Evolutionary conservation across 1,140 invertebrate genomes (phyloP).

Genomic region (Antheraea pernyi): DNA sequence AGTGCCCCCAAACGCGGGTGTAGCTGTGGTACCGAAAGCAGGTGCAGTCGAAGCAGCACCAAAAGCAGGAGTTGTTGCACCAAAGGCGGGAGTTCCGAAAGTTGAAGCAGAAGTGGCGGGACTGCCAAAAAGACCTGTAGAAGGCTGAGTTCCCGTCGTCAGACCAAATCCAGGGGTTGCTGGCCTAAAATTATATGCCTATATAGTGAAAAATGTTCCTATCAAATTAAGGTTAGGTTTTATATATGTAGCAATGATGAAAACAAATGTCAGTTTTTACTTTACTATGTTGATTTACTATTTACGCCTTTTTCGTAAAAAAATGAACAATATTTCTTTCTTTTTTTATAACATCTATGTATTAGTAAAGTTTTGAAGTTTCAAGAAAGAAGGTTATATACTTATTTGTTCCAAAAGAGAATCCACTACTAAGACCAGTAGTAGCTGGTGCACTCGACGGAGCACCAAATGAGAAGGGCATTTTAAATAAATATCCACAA

Average conservation of each 20-base stretch:
- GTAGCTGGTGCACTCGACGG: slow-evolving; percentile 68
- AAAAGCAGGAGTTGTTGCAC: slow-evolving; percentile 29
- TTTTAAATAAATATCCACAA: slow-evolving; percentile 23
- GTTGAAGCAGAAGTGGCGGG: slow-evolving; percentile 48
- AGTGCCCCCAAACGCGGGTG: slow-evolving; percentile 32
- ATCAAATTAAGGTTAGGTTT: not conserved
- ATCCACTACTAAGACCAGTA: slow-evolving; percentile 52
- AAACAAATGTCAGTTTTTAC: not conserved
- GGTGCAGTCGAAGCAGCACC: slow-evolving; percentile 32
- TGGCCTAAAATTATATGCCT: slow-evolving; percentile 38
- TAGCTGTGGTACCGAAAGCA: slow-evolving; percentile 42
- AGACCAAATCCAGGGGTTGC: slow-evolving; percentile 65
- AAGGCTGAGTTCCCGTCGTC: slow-evolving; percentile 52
- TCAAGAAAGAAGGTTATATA: slow-evolving; percentile 37
- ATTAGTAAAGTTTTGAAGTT: not conserved
- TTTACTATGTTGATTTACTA: not conserved
- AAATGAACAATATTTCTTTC: not conserved
- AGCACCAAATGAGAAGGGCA: slow-evolving; percentile 68
- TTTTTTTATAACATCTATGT: not conserved
- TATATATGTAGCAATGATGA: not conserved
- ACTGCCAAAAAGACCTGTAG: slow-evolving; percentile 54
- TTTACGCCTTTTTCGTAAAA: not conserved
- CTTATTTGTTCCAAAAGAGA: slow-evolving; percentile 72
- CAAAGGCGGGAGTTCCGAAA: slow-evolving; percentile 41
- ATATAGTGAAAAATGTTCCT: not conserved